A percentile compares a stretch with the other conserved stretches of the same genome.
Evolutionary conservation across 2,113 vertebrate genomes (phyloP).

Genomic region (Lynx canadensis): DNA sequence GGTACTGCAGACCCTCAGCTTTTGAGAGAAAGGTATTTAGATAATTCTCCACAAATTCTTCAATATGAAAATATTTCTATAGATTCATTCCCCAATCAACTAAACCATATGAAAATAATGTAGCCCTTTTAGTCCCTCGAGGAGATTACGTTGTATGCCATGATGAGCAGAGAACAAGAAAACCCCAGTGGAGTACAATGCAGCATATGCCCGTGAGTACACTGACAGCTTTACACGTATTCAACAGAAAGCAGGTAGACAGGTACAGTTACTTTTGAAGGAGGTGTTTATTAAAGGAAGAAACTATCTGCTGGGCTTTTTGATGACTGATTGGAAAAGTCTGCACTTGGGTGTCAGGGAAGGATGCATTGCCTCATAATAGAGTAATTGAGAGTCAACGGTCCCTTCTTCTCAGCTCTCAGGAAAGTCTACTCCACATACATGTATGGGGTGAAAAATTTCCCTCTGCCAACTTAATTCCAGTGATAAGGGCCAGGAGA

Average conservation of each 20-base stretch:
- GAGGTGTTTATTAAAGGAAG: neutral
- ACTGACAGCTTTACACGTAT: neutral
- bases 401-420: neutral
- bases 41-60: neutral
- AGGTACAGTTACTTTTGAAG: neutral
- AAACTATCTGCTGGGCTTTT: neutral
- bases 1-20: neutral
- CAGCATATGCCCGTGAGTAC: neutral
- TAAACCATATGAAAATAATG: neutral
- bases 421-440: neutral
- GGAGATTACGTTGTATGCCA: neutral
- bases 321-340: neutral
- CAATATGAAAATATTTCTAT: neutral
- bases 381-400: neutral
- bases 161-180: neutral
- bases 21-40: neutral
- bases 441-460: neutral
- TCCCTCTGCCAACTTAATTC: neutral
- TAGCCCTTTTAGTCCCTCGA: neutral
- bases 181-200: neutral
- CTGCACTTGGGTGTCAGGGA: neutral
- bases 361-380: neutral
- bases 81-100: neutral
- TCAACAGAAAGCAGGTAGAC: neutral
- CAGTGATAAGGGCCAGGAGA: no score